Conservation (phyloP, 2,888 invertebrate genomes). For the Epistrophe eligans region DNA sequence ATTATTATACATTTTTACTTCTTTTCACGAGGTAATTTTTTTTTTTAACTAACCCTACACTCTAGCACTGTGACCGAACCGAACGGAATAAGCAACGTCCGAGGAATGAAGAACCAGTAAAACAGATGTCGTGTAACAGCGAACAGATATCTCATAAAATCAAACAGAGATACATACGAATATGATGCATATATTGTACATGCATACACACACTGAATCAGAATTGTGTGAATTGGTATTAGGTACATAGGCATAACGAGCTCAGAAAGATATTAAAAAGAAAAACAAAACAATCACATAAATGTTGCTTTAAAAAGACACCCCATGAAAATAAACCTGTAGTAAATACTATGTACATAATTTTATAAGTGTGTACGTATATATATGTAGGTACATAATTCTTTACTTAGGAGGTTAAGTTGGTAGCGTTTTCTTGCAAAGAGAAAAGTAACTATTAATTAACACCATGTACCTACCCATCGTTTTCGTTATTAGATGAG, state of each 20-base stretch:
- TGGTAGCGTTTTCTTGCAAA: background rate
- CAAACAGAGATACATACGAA: conserved; percentile 7
- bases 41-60: background rate
- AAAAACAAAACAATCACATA: background rate
- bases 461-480: background rate
- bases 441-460: background rate
- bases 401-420: no score
- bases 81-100: background rate
- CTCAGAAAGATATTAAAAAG: background rate
- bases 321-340: conserved; percentile 8
- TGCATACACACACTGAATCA: background rate
- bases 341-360: background rate
- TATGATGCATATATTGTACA: background rate
- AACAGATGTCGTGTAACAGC: conserved; percentile 24
- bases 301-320: conserved; percentile 11
- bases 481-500: background rate
- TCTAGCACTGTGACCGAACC: background rate
- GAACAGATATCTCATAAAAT: conserved; percentile 26
- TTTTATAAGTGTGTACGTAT: background rate
- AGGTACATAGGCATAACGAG: background rate
- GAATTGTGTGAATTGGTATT: background rate
- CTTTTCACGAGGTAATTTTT: background rate
- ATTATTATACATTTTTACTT: background rate
- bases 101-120: conserved; percentile 2
- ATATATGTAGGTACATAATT: no score